Base-by-base conservation (phyloP, 1,140 invertebrate genomes). In the Polypedilum vanderplanki region DNA sequence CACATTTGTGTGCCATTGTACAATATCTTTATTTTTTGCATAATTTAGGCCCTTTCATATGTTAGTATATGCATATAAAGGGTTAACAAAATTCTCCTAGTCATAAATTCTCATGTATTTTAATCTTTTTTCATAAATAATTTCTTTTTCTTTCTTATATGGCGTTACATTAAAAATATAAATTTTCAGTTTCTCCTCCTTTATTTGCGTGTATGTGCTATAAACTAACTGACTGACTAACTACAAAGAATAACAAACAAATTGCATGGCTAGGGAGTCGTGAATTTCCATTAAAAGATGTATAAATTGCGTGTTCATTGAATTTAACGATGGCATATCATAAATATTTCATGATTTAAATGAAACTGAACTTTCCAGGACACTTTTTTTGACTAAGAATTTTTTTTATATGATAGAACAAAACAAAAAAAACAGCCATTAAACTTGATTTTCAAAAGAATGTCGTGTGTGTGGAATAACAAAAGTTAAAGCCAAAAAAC, bases 301-400 rank as follows among this genome's bases (percentile, higher is more conserved):
- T 70, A 70, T 70, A 70, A 70, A 70, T 70, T 70, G 65, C 65
- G 20, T 70, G 65, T 22, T 70, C 65, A 70, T 70, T 70, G 65
- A 70, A 70, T 70, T 70, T 70, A 70, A 70, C 20, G 65, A 70
- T 70, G 20, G 65, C 17, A 70, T 8, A 70, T 70, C 65, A 70
- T 70, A 70, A 70, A 70, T 70, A 20, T 70, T 70, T 22, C 65
- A 70, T 70, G 65, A 70, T 70, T 70, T 70, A 57, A 57, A 57
- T 57, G 46, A 57, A 57, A 57, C 12, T 57, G 46, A 57, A 57
- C 8, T 57, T 57, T 4, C n/a, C 4, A n/a, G 12, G 46, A 57
- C 12, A 57, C 4, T 57, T n/a, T 57, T n/a, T 57, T 8, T 12
- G 15, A 46, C 9, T 46, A 46, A 46, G 15, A 46, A 46, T 46